phyloP scores from a whole-genome alignment of 2,888 invertebrate genomes.

The Stenichneumon culpator region DNA sequence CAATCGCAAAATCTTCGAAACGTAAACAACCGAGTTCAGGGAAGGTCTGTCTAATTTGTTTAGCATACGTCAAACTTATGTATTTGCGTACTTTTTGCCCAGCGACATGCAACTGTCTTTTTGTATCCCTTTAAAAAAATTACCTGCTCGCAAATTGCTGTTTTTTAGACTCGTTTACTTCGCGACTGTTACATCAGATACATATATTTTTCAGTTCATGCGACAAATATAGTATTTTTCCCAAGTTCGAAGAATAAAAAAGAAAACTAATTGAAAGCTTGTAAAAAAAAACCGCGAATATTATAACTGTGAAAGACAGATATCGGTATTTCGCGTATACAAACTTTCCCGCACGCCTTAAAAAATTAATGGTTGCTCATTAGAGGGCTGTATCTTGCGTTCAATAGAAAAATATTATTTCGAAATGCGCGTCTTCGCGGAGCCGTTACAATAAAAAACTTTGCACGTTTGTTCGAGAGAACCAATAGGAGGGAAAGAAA shows the following conservation, averaged over 20 bases:
- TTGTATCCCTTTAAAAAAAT: not conserved
- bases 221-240: not conserved
- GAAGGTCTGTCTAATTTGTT: not conserved
- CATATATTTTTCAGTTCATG: not conserved
- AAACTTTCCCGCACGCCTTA: not conserved
- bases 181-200: not conserved
- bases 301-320: not conserved
- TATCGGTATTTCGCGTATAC: not conserved
- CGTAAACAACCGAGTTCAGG: constrained; percentile 24
- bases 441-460: constrained; percentile 20
- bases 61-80: not conserved
- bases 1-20: constrained; percentile 38
- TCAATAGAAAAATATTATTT: constrained; percentile 7
- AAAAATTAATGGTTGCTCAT: not conserved
- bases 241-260: not conserved
- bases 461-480: constrained; percentile 8
- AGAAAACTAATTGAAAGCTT: not conserved
- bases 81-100: not conserved
- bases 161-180: not conserved
- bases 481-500: constrained; percentile 21
- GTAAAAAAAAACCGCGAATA: not conserved
- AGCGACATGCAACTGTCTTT: not conserved
- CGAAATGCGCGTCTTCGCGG: constrained; percentile 2
- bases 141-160: not conserved
- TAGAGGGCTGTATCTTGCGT: not conserved